Evolutionary conservation across 2,113 vertebrate genomes (phyloP).

Genomic region (Lophochroa leadbeateri): DNA sequence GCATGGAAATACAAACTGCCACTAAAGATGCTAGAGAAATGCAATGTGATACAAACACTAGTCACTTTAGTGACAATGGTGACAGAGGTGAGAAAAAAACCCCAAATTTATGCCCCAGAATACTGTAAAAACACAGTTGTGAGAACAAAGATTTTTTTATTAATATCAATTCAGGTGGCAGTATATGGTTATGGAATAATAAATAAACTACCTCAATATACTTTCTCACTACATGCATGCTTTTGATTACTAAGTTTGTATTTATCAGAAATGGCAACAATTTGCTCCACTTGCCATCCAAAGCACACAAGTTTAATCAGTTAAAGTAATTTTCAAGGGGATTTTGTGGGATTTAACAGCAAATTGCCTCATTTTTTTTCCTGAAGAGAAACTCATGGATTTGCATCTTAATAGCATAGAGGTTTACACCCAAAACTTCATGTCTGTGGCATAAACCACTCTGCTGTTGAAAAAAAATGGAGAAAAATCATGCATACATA

Average conservation of each 20-base stretch:
- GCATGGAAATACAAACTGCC: not conserved
- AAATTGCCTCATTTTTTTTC: not conserved
- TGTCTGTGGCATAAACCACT: not conserved
- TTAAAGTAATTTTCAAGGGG: not conserved
- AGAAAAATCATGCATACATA: not conserved
- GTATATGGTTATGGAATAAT: not conserved
- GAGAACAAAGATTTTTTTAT: not conserved
- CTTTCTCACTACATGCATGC: not conserved
- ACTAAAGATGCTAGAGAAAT: not conserved
- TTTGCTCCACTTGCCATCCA: not conserved
- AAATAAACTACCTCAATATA: not conserved
- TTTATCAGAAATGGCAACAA: not conserved
- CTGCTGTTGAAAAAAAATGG: not conserved
- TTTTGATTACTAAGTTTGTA: not conserved
- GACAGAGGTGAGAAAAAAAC: not conserved
- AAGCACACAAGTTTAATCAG: not conserved
- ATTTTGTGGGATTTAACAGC: not conserved
- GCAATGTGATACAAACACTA: not conserved
- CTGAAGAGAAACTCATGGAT: not conserved
- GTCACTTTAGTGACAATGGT: not conserved
- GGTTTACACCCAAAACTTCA: not conserved
- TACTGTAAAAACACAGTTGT: not conserved
- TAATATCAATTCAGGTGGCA: not conserved
- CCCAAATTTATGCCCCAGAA: not conserved
- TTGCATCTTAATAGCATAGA: conserved; percentile 8